These are phyloP conservation scores for Heliothis virescens DNA, from an alignment of 1,140 invertebrate species.

Conservation along the genomic window DNA sequence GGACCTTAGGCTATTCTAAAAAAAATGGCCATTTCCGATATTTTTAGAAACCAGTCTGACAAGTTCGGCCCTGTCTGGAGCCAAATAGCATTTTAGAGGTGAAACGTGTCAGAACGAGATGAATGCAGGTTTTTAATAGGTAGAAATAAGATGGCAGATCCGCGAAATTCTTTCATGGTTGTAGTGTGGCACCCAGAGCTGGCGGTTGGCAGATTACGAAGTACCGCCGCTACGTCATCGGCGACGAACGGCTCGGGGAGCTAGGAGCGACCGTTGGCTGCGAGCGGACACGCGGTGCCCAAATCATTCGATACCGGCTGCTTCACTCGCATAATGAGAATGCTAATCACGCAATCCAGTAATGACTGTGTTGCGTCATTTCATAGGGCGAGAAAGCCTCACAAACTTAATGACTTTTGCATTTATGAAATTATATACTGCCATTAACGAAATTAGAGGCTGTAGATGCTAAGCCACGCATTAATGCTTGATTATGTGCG, in stretches of 20 bases:
- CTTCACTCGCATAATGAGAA: too few relatives aligned
- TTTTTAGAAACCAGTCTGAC: conserved; percentile 83
- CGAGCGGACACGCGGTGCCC: background rate
- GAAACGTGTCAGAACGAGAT: conserved; percentile 80
- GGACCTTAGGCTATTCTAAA: conserved; percentile 74
- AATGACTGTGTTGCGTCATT: too few relatives aligned
- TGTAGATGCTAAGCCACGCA: too few relatives aligned
- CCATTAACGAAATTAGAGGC: too few relatives aligned
- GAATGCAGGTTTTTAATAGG: conserved; percentile 64
- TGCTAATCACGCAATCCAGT: too few relatives aligned
- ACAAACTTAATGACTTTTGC: too few relatives aligned
- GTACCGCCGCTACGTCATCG: conserved; percentile 12
- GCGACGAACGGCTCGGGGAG: background rate
- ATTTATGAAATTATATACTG: too few relatives aligned
- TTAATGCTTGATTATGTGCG: too few relatives aligned
- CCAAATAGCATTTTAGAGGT: conserved; percentile 82
- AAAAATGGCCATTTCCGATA: conserved; percentile 77
- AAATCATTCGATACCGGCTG: background rate
- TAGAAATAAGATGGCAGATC: conserved; percentile 74
- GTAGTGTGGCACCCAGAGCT: conserved; percentile 45
- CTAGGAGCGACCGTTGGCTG: too few relatives aligned
- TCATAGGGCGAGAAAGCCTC: too few relatives aligned
- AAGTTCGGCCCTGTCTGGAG: conserved; percentile 76
- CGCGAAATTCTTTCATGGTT: conserved; percentile 75
- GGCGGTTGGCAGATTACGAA: background rate